phyloP scores from a whole-genome alignment of 2,888 invertebrate species.

The Tenthredo scrophulariae region DNA sequence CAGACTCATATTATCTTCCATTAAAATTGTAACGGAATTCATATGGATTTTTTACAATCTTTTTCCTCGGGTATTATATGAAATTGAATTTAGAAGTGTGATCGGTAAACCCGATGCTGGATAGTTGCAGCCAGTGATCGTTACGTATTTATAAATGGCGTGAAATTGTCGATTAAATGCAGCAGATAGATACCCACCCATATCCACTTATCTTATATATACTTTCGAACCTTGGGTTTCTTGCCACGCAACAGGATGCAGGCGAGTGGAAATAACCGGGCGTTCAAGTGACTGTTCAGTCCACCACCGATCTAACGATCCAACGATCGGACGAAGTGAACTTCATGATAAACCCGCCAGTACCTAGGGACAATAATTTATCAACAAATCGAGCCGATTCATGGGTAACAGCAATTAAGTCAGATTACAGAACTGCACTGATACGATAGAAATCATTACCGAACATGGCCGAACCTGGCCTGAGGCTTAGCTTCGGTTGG shows the following conservation, averaged over 20 bases:
- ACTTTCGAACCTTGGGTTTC: conserved; percentile 32
- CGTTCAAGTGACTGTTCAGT: conserved; percentile 8
- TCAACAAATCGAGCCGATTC: not conserved
- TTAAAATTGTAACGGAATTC: no score
- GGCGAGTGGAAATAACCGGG: conserved; percentile 31
- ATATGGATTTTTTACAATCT: no score
- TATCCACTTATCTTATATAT: conserved; percentile 35
- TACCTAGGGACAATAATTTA: not conserved
- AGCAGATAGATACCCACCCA: not conserved
- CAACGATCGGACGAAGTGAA: not conserved
- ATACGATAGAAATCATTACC: conserved; percentile 16
- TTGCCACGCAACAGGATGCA: conserved; percentile 37
- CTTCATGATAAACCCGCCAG: not conserved
- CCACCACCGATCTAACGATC: not conserved
- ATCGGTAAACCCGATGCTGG: not conserved
- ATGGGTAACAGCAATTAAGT: conserved; percentile 31
- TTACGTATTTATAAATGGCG: conserved; percentile 31
- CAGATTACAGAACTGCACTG: conserved; percentile 5
- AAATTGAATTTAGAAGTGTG: not conserved
- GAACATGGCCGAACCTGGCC: not conserved
- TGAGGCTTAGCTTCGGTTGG: not conserved
- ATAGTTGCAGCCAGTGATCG: not conserved
- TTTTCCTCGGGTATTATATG: not conserved
- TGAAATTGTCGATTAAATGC: conserved; percentile 34
- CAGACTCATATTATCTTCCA: not conserved